Conservation (phyloP, 2,888 invertebrate species). For the Pyralis farinalis region DNA sequence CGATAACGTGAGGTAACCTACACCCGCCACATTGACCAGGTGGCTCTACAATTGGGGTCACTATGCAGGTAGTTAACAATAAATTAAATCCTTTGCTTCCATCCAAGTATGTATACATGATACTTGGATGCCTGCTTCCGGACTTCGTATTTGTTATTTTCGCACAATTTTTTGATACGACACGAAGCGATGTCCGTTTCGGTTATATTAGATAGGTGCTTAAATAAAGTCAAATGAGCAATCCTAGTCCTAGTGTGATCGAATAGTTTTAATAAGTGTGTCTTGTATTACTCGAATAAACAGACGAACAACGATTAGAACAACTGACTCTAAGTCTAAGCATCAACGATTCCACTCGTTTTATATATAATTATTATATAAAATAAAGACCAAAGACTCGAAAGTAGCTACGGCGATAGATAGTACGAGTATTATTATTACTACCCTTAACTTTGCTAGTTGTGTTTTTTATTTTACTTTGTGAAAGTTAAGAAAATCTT, state of each 20-base stretch:
- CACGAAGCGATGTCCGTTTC: conserved; percentile 32
- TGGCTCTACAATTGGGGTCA: no score
- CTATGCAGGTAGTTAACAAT: no score
- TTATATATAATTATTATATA: conserved; percentile 29
- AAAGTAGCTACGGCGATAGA: conserved; percentile 31
- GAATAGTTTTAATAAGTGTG: conserved; percentile 39
- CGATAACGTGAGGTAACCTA: no score
- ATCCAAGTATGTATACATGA: no score
- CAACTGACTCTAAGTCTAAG: no score
- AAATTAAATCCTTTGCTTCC: no score
- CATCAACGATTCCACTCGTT: conserved; percentile 47
- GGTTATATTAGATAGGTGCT: conserved; percentile 46
- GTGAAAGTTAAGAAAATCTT: neutral
- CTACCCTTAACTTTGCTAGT: conserved; percentile 39
- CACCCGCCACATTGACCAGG: no score
- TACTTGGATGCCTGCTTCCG: neutral
- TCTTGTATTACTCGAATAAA: conserved; percentile 47
- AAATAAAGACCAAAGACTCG: conserved; percentile 40
- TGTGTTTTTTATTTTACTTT: conserved; percentile 15
- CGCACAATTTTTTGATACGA: conserved; percentile 9
- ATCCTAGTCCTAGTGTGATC: conserved; percentile 40
- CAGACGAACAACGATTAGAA: conserved; percentile 59
- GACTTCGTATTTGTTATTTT: neutral
- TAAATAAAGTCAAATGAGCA: conserved; percentile 46
- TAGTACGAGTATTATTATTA: conserved; percentile 37